Base-by-base conservation (phyloP, 2,797 vertebrate genomes). In the Adrianichthys oophorus region DNA sequence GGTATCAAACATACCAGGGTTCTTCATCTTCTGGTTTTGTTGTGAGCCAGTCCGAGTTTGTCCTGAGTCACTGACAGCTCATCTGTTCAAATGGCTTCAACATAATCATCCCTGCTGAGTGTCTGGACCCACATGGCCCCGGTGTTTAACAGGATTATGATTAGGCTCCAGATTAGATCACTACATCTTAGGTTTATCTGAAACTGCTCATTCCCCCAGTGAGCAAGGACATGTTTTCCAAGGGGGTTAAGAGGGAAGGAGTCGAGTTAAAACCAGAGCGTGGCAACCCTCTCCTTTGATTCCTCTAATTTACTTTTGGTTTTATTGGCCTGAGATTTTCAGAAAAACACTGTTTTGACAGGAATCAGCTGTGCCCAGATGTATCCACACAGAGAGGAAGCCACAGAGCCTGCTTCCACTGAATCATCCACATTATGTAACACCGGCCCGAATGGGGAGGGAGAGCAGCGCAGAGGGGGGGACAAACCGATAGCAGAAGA, bases 141-240 rank as follows among this genome's bases (percentile, higher is more conserved):
- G 19, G 76, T 74, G 84, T 88, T 90, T 85, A 87, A 90, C 81
- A 37, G 78, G 89, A 90, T 91, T 87, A 90, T 78, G 84, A 86
- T 90, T 88, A 88, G 29, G 55, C 68, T 72, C 52, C 67, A 86
- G 80, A 90, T 89, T 88, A 90, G 80, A 59, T 55, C 49, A 58
- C 59, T 59, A 68, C 55, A 41, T 52, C 44, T 17, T 66, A 3
- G 1, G 67, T 61, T 62, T 64, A 43, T 53, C 23, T 50, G 42
- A 67, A 54, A 70, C 62, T 61, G 51, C 72, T 57, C 50, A 29
- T 45, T 37, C 47, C 52, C 17, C 54, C 56, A 62, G 16, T 43
- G 47, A 42, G 53, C 19, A 15, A 42, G 40, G 64, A 7, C 48
- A 17, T 24, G n/a, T 29, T 42, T 52, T 41, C 26, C 21, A 45